Percentiles rank a stretch among this genome's conserved stretches.
These are phyloP conservation scores for Drosophila multiciliata DNA, from an alignment of 2,888 invertebrate species.

Conservation along the genomic window DNA sequence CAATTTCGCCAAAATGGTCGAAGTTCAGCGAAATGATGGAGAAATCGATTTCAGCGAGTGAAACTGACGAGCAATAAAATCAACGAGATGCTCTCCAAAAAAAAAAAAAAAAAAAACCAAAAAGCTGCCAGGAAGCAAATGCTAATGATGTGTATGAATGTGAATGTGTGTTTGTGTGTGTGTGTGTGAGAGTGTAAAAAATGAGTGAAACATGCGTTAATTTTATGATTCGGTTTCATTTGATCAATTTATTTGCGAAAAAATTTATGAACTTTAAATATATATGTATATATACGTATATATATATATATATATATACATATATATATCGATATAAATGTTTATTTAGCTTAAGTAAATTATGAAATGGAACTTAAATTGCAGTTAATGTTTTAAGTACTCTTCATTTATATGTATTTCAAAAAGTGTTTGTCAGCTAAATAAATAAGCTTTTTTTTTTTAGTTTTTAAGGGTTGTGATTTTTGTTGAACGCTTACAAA, in stretches of 20 bases:
- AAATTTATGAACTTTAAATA: constrained; percentile 38
- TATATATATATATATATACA: constrained; percentile 11
- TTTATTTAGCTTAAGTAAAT: constrained; percentile 53
- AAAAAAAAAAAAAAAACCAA: neutral
- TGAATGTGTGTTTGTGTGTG: constrained; percentile 3
- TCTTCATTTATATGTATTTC: constrained; percentile 20
- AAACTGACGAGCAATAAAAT: neutral
- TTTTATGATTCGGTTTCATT: constrained; percentile 41
- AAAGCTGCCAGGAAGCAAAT: constrained; percentile 9
- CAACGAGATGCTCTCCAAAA: neutral
- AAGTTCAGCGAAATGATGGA: constrained; percentile 3
- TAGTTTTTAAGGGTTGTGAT: neutral
- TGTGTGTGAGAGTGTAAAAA: constrained; percentile 23
- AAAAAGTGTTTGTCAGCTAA: constrained; percentile 26
- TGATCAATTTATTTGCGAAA: constrained; percentile 61
- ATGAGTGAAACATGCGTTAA: constrained; percentile 53
- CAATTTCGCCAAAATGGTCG: constrained; percentile 3
- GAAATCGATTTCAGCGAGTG: constrained; percentile 16
- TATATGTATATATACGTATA: constrained; percentile 16
- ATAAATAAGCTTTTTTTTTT: constrained; percentile 37
- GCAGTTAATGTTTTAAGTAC: constrained; percentile 36
- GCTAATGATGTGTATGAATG: constrained; percentile 5
- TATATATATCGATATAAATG: constrained; percentile 9
- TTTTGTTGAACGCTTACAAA: constrained; percentile 46
- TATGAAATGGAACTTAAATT: constrained; percentile 62